Evolutionary conservation across 2,113 vertebrate species (phyloP).

Genomic region (Abramis brama): DNA sequence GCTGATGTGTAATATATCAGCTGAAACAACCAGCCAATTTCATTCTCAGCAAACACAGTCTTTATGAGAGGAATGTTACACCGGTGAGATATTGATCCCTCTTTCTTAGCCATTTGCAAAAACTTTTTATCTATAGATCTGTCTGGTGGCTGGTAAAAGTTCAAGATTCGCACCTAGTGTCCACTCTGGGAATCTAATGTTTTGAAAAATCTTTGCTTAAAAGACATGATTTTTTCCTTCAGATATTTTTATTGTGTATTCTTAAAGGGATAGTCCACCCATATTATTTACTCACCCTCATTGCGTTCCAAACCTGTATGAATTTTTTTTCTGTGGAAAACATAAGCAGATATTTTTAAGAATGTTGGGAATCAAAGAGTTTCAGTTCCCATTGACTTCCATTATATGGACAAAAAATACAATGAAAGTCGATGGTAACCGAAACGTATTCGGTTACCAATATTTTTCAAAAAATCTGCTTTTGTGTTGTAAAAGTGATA

Average conservation of each 20-base stretch:
- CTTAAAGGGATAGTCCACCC: not conserved
- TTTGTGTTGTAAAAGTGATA: too few relatives aligned
- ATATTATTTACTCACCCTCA: too few relatives aligned
- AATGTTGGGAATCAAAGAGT: too few relatives aligned
- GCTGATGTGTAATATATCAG: conserved; percentile 30
- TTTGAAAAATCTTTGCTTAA: not conserved
- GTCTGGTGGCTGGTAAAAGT: conserved; percentile 6
- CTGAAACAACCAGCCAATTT: conserved; percentile 33
- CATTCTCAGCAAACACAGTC: conserved; percentile 33
- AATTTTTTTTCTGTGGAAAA: too few relatives aligned
- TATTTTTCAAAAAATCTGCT: too few relatives aligned
- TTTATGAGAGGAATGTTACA: conserved; percentile 42
- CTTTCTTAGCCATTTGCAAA: conserved; percentile 30
- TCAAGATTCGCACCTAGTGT: conserved; percentile 6
- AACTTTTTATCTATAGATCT: conserved; percentile 14
- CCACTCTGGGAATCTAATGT: not conserved
- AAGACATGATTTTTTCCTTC: not conserved
- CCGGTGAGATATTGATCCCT: conserved; percentile 23
- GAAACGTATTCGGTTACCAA: too few relatives aligned
- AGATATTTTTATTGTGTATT: not conserved
- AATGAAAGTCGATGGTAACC: too few relatives aligned
- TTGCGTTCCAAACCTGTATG: too few relatives aligned
- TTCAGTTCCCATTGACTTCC: too few relatives aligned
- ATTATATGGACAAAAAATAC: too few relatives aligned
- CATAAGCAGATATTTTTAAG: too few relatives aligned